These are phyloP conservation scores for Yoshiicerus persimilis DNA, from an alignment of 1,140 invertebrate species.

Conservation along the genomic window DNA sequence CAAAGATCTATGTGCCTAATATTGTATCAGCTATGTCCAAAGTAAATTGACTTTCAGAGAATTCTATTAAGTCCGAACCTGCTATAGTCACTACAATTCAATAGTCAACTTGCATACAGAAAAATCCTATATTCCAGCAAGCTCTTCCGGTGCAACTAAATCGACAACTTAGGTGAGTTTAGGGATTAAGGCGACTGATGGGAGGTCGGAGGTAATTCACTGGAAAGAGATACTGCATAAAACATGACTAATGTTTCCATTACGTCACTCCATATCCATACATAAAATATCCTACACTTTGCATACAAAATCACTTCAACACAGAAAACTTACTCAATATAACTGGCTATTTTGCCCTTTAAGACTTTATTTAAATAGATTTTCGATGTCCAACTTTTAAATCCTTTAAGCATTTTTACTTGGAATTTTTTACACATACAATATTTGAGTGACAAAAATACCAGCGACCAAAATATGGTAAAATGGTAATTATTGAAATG, in stretches of 20 bases:
- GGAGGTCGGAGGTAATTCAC: background rate
- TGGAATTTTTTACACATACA: too few species aligned
- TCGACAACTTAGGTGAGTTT: background rate
- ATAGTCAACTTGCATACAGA: background rate
- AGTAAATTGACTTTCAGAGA: background rate
- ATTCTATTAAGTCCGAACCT: background rate
- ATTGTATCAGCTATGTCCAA: background rate
- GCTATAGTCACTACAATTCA: background rate
- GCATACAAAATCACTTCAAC: background rate
- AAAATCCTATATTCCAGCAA: too few species aligned
- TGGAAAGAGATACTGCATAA: conserved; percentile 23
- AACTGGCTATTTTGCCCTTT: background rate
- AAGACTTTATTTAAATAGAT: too few species aligned
- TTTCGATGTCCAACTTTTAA: background rate
- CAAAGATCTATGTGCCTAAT: too few species aligned
- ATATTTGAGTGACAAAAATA: too few species aligned
- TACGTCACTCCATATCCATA: background rate
- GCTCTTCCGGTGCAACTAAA: background rate
- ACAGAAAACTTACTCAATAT: background rate
- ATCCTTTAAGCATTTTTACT: too few species aligned
- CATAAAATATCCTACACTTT: background rate
- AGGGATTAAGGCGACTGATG: background rate
- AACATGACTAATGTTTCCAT: background rate
- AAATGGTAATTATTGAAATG: too few species aligned
- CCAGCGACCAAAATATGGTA: too few species aligned